phyloP scores from a whole-genome alignment of 2,797 vertebrate species.

The Aldrovandia affinis region DNA sequence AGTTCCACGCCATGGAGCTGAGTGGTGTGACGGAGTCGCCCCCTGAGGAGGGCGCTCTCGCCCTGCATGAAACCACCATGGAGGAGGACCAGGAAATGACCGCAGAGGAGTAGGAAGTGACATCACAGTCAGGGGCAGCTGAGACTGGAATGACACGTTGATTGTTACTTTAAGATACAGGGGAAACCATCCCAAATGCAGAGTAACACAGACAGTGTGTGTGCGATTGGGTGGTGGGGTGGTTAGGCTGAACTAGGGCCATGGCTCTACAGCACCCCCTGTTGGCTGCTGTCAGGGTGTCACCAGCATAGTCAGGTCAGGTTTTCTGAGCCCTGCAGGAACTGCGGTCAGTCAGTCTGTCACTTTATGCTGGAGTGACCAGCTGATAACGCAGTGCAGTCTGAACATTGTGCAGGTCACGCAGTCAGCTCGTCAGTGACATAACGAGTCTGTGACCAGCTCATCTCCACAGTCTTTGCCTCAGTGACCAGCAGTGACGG shows the following conservation, averaged over 20 bases:
- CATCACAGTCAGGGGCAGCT: constrained; percentile 33
- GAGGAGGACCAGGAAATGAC: constrained; percentile 67
- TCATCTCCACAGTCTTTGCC: not conserved
- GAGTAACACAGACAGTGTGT: no score
- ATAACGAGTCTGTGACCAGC: no score
- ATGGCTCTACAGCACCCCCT: not conserved
- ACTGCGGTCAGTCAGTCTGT: not conserved
- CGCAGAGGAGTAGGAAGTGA: constrained; percentile 51
- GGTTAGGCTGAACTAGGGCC: not conserved
- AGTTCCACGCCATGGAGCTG: constrained; percentile 84
- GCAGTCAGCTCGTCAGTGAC: not conserved
- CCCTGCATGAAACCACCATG: constrained; percentile 65
- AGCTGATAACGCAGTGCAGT: not conserved
- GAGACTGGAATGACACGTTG: constrained; percentile 54
- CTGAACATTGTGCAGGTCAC: not conserved
- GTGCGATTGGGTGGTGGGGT: not conserved
- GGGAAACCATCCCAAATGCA: no score
- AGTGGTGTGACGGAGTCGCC: constrained; percentile 71
- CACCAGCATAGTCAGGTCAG: no score
- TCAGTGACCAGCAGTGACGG: not conserved
- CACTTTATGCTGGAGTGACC: not conserved
- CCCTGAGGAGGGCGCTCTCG: constrained; percentile 63
- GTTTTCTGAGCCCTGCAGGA: no score
- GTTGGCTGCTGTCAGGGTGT: not conserved
- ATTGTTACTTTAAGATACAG: no score